Base-by-base conservation (phyloP, 1,140 invertebrate genomes). In the Orius insidiosus region DNA sequence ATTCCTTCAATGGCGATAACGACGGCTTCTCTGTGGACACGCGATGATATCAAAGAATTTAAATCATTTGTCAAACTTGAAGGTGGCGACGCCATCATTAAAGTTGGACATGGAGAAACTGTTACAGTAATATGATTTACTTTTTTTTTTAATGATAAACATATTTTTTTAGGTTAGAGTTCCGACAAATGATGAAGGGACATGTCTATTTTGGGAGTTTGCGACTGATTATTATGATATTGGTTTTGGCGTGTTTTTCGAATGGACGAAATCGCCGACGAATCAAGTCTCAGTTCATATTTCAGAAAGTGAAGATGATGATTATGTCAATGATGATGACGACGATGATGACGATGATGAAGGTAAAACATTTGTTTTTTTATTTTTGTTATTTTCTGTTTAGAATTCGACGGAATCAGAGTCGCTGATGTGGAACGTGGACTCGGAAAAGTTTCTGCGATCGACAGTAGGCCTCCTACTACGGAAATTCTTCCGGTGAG, bases 181-280 rank as follows among this genome's bases (percentile, higher is more conserved):
- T 16, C 96, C 96, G 10, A 98, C 96, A 0, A 92, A 98, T 62
- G 74, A 83, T 53, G 83, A 90, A 58, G 95, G 94, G 0, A 77
- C 80, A 1, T 86, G 85, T 58, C 66, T 99, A n/a, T 97, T 93
- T 63, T 99, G 95, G 95, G 96, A 99, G 68, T 99, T 99, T 65
- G 90, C 93, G 6, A 98, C 95, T 0, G 96, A 99, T 62, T 78
- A 77, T 56, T 98, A 97, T 63, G 96, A 99, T 60, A 90, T 99
- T 56, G 95, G 93, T 40, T 99, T 99, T 68, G 96, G 95, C 5
- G 76, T 99, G 36, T 96, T 85, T 62, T 99, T 99, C 63, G 95
- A 99, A 66, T 98, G 93, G 92, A 85, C 78, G 3, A 85, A 87
- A 56, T 82, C 80, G 9, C 72, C 72, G 14, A 78, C 81, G 18